Conservation (phyloP, 37 sponge, comb jelly and placozoan species). For the Agelas oroides region DNA sequence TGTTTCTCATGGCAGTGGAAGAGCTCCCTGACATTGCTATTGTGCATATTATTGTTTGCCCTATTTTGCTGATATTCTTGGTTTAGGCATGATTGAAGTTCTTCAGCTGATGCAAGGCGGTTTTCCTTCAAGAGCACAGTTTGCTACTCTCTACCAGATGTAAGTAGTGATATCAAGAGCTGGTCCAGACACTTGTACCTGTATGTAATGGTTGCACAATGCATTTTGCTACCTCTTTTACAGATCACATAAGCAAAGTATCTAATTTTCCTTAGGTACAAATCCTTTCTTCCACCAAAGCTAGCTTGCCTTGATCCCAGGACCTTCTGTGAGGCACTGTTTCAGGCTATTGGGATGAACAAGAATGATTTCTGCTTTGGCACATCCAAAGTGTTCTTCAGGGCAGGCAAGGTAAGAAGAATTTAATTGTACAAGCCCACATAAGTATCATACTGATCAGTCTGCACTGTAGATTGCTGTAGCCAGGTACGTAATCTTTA, state of each 20-base stretch:
- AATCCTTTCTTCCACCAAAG: conserved; percentile 69
- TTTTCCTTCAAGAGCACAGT: conserved; percentile 89
- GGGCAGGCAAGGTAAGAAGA: conserved; percentile 88
- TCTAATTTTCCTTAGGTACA: conserved; percentile 76
- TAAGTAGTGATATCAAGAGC: conserved; percentile 21
- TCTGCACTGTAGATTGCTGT: no score
- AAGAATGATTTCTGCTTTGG: conserved; percentile 90
- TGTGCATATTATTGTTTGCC: no score
- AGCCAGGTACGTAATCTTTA: no score
- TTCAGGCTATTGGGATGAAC: conserved; percentile 89
- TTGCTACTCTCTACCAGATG: conserved; percentile 88
- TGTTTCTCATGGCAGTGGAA: no score
- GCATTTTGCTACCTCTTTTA: no score
- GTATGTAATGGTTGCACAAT: no score
- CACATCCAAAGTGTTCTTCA: conserved; percentile 94
- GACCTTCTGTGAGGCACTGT: conserved; percentile 88
- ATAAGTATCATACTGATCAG: no score
- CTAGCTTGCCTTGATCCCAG: conserved; percentile 85
- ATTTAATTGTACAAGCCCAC: background rate
- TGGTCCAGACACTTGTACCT: no score
- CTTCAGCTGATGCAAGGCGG: conserved; percentile 98
- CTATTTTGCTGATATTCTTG: background rate
- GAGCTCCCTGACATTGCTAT: no score
- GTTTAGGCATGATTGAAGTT: conserved; percentile 91
- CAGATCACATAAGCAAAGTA: no score